phyloP scores from a whole-genome alignment of 2,888 invertebrate species.

The Epiperipatus broadwayi region DNA sequence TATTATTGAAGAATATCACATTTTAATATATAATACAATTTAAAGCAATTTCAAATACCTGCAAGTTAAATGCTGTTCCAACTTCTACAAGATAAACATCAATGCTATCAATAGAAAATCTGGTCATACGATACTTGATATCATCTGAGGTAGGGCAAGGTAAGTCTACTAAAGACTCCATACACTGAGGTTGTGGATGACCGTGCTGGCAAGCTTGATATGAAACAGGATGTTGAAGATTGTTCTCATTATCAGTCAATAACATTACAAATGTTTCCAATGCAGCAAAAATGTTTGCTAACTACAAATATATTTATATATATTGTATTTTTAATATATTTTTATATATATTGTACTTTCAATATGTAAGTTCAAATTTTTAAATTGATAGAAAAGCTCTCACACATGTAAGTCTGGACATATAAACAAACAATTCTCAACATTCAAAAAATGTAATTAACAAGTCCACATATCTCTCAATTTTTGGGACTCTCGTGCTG shows the following conservation, averaged over 20 bases:
- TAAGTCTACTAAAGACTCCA: slow-evolving; percentile 19
- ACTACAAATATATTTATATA: slow-evolving; percentile 10
- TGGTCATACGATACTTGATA: slow-evolving; percentile 79
- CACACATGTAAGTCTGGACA: no score
- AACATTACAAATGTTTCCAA: slow-evolving; percentile 71
- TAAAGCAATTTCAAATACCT: no score
- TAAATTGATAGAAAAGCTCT: no score
- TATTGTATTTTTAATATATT: no score
- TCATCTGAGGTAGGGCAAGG: slow-evolving; percentile 60
- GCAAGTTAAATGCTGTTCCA: slow-evolving; percentile 64
- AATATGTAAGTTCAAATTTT: no score
- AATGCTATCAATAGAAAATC: slow-evolving; percentile 66
- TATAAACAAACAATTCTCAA: no score
- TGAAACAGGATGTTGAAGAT: slow-evolving; percentile 57
- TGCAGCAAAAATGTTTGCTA: slow-evolving; percentile 53
- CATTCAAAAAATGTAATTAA: no score
- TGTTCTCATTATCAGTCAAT: slow-evolving; percentile 72
- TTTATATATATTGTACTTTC: no score
- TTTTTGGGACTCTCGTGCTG: no score
- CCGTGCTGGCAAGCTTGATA: slow-evolving; percentile 34
- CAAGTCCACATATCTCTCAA: no score
- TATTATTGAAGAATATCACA: no score
- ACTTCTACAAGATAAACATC: slow-evolving; percentile 77
- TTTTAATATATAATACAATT: slow-evolving; percentile 14
- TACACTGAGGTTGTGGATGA: slow-evolving; percentile 44